Evolutionary conservation across 2,113 vertebrate species (phyloP), one percentile per base, ranked within the genome.

Genomic region (Pollachius pollachius): DNA sequence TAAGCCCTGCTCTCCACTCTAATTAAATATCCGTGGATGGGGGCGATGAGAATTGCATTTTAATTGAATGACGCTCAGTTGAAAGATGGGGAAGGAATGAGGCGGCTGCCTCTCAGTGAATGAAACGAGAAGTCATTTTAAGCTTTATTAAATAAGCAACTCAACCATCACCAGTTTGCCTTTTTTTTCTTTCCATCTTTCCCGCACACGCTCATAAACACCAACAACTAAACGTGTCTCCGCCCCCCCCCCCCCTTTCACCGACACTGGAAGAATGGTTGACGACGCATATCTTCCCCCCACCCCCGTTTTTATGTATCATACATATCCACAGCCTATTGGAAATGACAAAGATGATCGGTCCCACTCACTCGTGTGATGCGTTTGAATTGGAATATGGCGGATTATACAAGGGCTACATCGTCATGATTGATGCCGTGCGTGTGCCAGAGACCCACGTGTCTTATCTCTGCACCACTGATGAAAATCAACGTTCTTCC

Each of bases 41-140:
- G 84, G 86, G 80, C 75, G 79, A 85, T 78, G 82, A 82, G 83
- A 87, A 89, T 84, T 83, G 83, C 81, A 85, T 91, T 93, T 92
- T 90, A 90, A 89, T 89, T 90, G 88, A 89, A 89, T 79, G 79
- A 87, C 78, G 82, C 83, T 71, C 84, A 82, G 80, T 86, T 85
- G 84, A 89, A 89, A 84, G 74, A 81, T 78, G 80, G 73, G 69
- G 69, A 81, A 85, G 77, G 71, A 84, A 85, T 81, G 82, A 75
- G 67, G 78, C 54, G 5, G 41, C 65, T 80, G 75, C 72, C 74
- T 85, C 73, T 62, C 69, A 78, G 59, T 71, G 78, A 88, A 86
- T 86, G 81, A 80, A 85, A 83, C 60, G 73, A 78, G 71, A 81
- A 85, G 87, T 75, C 52, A 77, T 86, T 85, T 78, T 72, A 83